Percentiles rank a stretch among this genome's conserved stretches.
Evolutionary conservation across 2,797 vertebrate species (phyloP).

Genomic region (Morus bassanus): DNA sequence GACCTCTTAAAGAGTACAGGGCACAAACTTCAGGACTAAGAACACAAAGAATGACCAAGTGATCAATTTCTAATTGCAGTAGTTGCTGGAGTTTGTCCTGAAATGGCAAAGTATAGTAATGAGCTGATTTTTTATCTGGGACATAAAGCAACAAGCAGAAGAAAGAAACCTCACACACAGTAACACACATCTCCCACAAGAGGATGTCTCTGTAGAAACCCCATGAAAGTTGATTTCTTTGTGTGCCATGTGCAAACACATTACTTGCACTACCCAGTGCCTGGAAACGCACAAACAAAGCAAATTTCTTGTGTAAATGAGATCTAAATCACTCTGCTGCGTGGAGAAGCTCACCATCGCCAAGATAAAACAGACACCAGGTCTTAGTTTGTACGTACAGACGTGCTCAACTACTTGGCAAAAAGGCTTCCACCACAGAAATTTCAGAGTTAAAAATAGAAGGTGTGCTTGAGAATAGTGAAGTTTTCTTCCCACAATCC

Average conservation of each 20-base stretch:
- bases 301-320: background rate
- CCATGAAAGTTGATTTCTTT: background rate
- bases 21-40: background rate
- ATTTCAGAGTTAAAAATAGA: conserved; percentile 27
- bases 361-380: background rate
- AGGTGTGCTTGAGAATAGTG: background rate
- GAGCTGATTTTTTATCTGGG: background rate
- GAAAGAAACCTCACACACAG: background rate
- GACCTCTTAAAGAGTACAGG: background rate
- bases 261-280: background rate
- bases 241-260: background rate
- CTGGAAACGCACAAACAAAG: background rate
- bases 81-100: background rate
- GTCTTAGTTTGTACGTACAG: background rate
- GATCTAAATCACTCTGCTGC: background rate
- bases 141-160: background rate
- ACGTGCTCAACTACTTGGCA: background rate
- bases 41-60: background rate
- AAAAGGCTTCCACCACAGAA: background rate
- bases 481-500: conserved; percentile 9
- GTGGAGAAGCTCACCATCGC: background rate
- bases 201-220: background rate
- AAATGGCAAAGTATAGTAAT: background rate
- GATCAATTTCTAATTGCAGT: background rate
- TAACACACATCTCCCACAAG: background rate